Evolutionary conservation across 2,888 invertebrate genomes (phyloP), one percentile per base, ranked within the genome.

Genomic region (Phengaris alcon): DNA sequence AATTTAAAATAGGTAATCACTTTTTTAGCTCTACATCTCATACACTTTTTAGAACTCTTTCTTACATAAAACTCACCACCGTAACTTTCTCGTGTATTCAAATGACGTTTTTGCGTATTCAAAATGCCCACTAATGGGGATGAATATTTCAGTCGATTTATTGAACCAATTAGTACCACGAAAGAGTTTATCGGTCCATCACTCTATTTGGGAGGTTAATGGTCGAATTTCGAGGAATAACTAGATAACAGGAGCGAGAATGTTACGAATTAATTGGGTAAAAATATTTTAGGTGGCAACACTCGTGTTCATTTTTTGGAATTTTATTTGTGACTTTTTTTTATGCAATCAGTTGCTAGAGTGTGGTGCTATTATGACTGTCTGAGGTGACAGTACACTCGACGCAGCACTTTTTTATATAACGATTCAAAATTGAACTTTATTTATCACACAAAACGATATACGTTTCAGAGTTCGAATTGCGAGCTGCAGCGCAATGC

Each of bases 191-290:
- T 92, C 92, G 82, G 69, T 84, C 86, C 82, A 93, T 92, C 93
- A 83, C 86, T 88, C 92, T 91, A 92, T 93, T 93, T 93, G 93
- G 93, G 93, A 90, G 93, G 92, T 88, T 91, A 92, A 91, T 89
- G 90, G 89, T 82, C 87, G 86, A 87, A 87, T 89, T 93, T 93
- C 92, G 87, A 83, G 83, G 91, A 93, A 93, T 84, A 82, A 82
- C 83, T 84, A 83, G 84, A 89, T 89, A 92, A 90, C 89, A 87
- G 91, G 90, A 91, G 91, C 91, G 90, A 90, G 90, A 93, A 90
- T 90, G 88, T 92, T 86, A 92, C 91, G 89, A 91, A 92, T 90
- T 93, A 92, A 93, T 93, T 93, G 92, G 92, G 83, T 87, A 83
- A 83, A 91, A 88, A 87, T 88, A 90, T 90, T 88, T 84, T 78